phyloP scores from a whole-genome alignment of 2,797 vertebrate genomes.

The Neosalanx taihuensis region DNA sequence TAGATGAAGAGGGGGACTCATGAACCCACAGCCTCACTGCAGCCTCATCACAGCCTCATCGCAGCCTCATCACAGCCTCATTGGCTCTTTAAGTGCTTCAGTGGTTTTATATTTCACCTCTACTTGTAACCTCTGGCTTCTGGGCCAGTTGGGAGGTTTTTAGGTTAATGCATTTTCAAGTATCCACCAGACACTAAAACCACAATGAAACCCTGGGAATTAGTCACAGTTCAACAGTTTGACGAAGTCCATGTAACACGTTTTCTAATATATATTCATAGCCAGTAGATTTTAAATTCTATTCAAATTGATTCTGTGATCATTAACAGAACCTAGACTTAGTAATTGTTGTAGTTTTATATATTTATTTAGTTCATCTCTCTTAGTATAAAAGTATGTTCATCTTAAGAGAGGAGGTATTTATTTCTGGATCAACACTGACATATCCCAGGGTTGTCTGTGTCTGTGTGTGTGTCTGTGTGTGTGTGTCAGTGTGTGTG shows the following conservation, averaged over 20 bases:
- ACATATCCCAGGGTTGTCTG: conserved; percentile 49
- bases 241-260: too few species aligned
- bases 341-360: conserved; percentile 43
- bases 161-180: conserved; percentile 74
- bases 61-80: conserved; percentile 45
- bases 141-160: conserved; percentile 68
- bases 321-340: conserved; percentile 67
- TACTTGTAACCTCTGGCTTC: conserved; percentile 65
- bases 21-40: conserved; percentile 66
- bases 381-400: conserved; percentile 66
- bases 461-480: too few species aligned
- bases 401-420: conserved; percentile 64
- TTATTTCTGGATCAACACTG: conserved; percentile 50
- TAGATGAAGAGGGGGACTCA: conserved; percentile 84
- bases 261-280: too few species aligned
- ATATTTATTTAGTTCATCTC: neutral
- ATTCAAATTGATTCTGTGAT: conserved; percentile 66
- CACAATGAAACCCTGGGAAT: conserved; percentile 51
- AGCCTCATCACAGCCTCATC: too few species aligned
- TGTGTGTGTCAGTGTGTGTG: too few species aligned
- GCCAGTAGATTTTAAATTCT: conserved; percentile 47
- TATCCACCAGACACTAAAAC: conserved; percentile 64
- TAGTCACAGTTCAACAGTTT: too few species aligned
- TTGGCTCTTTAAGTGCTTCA: conserved; percentile 79
- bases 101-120: conserved; percentile 69